Base-by-base conservation (phyloP, 2,797 vertebrate species). In the Lepilemur septentrionalis region DNA sequence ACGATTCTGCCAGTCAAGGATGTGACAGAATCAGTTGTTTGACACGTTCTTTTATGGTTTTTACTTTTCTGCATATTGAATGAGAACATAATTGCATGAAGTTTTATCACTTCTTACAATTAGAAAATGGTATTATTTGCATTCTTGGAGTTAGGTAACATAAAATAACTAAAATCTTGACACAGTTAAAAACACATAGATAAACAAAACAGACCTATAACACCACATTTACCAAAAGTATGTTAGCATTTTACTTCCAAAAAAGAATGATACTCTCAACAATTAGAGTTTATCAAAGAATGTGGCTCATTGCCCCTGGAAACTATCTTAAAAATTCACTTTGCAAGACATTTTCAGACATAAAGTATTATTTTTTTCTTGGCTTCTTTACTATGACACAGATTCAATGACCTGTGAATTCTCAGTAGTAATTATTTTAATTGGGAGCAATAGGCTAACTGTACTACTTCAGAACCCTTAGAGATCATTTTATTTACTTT, bases 321-420 rank as follows among this genome's bases (percentile, higher is more conserved):
- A 96, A 96, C 23, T 92, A 35, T 91, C 57, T 92, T 84, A 87
- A 91, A 94, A 69, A 93, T 30, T 86, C 55, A 95, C 35, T 96
- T 88, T 78, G 70, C 17, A 92, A 55, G 94, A 96, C 95, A 84
- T 65, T 94, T 96, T 96, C 48, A 81, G 69, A 95, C 22, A 83
- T 43, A 95, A 91, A 94, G 81, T 91, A 76, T 78, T 82, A 41
- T 57, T 48, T 70, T 50, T 76, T 82, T 55, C 35, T 72, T 78
- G 50, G 14, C 15, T 94, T 67, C 46, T 80, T 93, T 84, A 75
- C 79, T 55, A 59, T 75, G 73, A 86, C 35, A 92, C 18, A 86
- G 59, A 94, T 85, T 97, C 55, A 72, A 67, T 80, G 55, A 11
- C 61, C 25, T 91, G 69, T 85, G 59, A 81, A 84, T 81, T 78